phyloP scores from a whole-genome alignment of 2,797 vertebrate species.

The Schizopygopsis pylzovi region DNA sequence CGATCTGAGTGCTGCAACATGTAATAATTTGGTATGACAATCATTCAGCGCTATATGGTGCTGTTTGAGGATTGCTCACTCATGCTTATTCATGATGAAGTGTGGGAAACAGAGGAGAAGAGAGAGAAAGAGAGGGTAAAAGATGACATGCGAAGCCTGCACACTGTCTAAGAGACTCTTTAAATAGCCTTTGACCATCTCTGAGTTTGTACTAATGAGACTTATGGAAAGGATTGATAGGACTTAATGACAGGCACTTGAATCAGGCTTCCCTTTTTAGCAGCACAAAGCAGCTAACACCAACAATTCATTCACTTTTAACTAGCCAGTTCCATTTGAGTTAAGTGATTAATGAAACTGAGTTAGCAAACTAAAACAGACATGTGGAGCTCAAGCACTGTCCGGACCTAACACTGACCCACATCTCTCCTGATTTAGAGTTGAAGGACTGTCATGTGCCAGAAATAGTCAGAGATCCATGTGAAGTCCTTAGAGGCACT shows the following conservation, averaged over 20 bases:
- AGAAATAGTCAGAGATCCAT: slow-evolving; percentile 30
- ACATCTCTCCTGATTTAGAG: slow-evolving; percentile 21
- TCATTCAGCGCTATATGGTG: slow-evolving; percentile 21
- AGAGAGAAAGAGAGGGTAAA: slow-evolving; percentile 29
- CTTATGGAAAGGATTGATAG: slow-evolving; percentile 61
- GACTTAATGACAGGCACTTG: slow-evolving; percentile 27
- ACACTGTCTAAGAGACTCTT: slow-evolving; percentile 65
- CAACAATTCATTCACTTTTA: not conserved
- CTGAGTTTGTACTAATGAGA: slow-evolving; percentile 72
- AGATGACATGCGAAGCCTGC: slow-evolving; percentile 65
- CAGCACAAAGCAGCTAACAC: not conserved
- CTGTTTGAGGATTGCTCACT: slow-evolving; percentile 35
- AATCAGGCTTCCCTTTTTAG: slow-evolving; percentile 10
- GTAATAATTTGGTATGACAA: not conserved
- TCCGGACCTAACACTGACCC: not conserved
- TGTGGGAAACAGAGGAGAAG: not conserved
- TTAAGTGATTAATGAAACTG: not conserved
- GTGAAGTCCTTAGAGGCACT: not conserved
- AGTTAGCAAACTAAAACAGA: not conserved
- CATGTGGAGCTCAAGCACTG: not conserved
- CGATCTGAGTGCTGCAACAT: not conserved
- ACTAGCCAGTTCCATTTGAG: not conserved
- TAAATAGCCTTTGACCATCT: slow-evolving; percentile 55
- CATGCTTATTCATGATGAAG: slow-evolving; percentile 39
- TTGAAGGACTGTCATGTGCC: not conserved